Percentiles rank a stretch among this genome's conserved stretches.
Conservation (phyloP, 2,888 invertebrate species). For the Sepiola atlantica region DNA sequence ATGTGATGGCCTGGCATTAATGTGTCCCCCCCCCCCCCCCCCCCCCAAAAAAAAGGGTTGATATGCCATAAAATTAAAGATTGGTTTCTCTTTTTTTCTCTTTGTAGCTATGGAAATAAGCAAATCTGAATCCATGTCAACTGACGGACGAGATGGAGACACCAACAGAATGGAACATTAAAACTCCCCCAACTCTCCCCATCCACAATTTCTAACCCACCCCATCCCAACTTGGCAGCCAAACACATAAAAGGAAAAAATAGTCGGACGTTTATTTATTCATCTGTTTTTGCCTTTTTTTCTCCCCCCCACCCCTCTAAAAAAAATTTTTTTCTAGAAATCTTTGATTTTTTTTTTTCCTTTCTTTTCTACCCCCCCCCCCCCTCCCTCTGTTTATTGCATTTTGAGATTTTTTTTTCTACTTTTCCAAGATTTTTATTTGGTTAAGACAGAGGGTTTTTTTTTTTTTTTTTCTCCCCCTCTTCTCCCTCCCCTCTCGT, state of each 20-base stretch:
- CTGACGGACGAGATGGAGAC: slow-evolving; percentile 24
- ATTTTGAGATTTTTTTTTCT: neutral
- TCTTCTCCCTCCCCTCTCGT: neutral
- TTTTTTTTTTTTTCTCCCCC: neutral
- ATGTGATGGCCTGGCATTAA: no score
- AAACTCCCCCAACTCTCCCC: neutral
- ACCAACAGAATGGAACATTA: slow-evolving; percentile 24
- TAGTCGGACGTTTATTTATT: neutral
- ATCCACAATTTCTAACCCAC: neutral
- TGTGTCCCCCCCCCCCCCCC: no score
- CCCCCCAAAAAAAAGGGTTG: no score
- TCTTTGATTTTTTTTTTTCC: no score
- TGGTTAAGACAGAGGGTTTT: accelerated
- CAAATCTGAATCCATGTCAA: slow-evolving; percentile 36
- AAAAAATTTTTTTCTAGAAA: no score
- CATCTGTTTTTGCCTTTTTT: neutral
- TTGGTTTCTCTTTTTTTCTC: neutral
- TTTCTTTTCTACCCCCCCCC: neutral
- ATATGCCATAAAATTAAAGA: no score
- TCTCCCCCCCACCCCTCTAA: no score
- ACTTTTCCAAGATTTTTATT: neutral
- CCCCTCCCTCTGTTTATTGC: no score
- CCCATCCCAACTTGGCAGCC: neutral
- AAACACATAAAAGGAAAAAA: neutral
- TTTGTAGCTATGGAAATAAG: slow-evolving; percentile 1